Conservation (phyloP, 2,888 invertebrate genomes). For the Danaus chrysippus region DNA sequence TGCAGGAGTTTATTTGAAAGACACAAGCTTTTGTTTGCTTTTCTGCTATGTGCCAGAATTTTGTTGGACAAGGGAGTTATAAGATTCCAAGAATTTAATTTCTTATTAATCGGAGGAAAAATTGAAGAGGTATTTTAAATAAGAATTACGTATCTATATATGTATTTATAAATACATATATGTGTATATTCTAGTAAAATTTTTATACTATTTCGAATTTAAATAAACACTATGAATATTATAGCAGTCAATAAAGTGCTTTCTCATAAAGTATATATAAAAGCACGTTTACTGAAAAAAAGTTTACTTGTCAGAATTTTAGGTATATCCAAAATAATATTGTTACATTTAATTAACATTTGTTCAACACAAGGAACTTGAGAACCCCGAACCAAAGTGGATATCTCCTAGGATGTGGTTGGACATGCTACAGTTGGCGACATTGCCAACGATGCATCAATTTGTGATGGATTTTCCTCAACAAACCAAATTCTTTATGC, state of each 20-base stretch:
- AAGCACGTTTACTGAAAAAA: no score
- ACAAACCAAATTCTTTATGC: constrained; percentile 76
- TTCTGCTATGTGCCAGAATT: constrained; percentile 84
- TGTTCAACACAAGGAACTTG: constrained; percentile 48
- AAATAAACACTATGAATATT: no score
- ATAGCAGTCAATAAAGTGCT: no score
- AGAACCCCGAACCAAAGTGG: constrained; percentile 90
- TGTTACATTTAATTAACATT: no score
- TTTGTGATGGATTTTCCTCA: constrained; percentile 81
- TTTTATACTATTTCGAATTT: background rate
- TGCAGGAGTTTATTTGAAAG: constrained; percentile 94
- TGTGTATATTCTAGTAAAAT: background rate
- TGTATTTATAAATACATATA: background rate
- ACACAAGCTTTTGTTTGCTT: constrained; percentile 92
- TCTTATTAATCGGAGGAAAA: constrained; percentile 86
- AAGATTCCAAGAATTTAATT: constrained; percentile 83
- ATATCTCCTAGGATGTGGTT: constrained; percentile 89
- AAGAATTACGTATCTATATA: background rate
- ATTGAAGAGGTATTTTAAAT: constrained; percentile 67
- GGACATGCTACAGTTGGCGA: constrained; percentile 86
- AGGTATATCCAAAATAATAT: no score
- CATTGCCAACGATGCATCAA: constrained; percentile 79
- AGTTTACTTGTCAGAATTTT: no score
- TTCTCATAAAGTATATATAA: no score
- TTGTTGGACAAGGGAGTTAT: constrained; percentile 80